A percentile compares a stretch with the other conserved stretches of the same genome.
These are phyloP conservation scores for Drosophila cyrtoloma DNA, from an alignment of 2,888 invertebrate species.

Conservation along the genomic window DNA sequence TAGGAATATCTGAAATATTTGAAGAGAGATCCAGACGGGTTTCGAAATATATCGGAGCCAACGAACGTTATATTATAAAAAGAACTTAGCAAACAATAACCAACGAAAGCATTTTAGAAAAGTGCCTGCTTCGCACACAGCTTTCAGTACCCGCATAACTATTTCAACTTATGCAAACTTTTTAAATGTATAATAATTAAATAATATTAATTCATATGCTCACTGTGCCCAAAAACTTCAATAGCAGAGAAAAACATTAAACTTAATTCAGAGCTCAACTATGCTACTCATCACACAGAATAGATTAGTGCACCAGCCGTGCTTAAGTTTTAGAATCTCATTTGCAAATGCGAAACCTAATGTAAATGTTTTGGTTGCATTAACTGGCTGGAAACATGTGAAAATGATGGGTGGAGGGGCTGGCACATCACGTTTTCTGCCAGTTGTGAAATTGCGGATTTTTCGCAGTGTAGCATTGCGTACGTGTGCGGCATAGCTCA, in stretches of 20 bases:
- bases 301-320: not conserved
- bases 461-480: constrained; percentile 18
- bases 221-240: not conserved
- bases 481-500: constrained; percentile 48
- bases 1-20: not conserved
- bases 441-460: not conserved
- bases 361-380: not conserved
- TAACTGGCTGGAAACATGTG: not conserved
- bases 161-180: not conserved
- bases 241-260: not conserved
- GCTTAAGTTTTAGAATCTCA: not conserved
- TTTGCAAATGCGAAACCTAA: not conserved
- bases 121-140: not conserved
- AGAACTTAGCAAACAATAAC: not conserved
- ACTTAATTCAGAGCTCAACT: not conserved
- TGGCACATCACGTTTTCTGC: not conserved
- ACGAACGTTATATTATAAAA: not conserved
- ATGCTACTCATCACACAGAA: not conserved
- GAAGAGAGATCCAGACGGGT: not conserved
- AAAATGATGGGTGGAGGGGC: not conserved
- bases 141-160: not conserved
- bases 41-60: not conserved
- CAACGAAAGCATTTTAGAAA: not conserved
- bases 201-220: not conserved
- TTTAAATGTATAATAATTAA: not conserved